Percentiles rank a stretch among this genome's conserved stretches.
phyloP scores from a whole-genome alignment of 1,140 invertebrate species.

The Tyrophagus putrescentiae region DNA sequence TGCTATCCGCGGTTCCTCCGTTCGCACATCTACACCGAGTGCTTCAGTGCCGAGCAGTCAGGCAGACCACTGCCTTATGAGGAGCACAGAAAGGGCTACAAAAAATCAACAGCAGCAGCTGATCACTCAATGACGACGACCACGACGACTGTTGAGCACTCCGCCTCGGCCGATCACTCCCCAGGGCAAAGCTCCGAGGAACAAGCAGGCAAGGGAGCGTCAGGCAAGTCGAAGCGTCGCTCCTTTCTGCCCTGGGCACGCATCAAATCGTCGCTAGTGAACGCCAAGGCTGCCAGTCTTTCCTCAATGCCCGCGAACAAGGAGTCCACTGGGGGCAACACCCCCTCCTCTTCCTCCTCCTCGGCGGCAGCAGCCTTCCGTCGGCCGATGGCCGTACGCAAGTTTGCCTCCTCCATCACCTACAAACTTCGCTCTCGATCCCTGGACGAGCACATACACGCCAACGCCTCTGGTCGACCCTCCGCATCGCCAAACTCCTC shows the following conservation, averaged over 20 bases:
- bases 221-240: constrained; percentile 65
- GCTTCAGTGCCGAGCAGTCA: constrained; percentile 43
- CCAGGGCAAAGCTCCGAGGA: neutral
- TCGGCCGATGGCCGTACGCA: constrained; percentile 8
- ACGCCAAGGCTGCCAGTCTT: constrained; percentile 9
- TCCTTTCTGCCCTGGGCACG: constrained; percentile 69
- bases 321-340: too few species aligned
- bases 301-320: neutral
- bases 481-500: too few species aligned
- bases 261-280: neutral
- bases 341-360: too few species aligned
- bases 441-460: neutral
- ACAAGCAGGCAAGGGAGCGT: constrained; percentile 37
- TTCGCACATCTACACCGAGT: constrained; percentile 73
- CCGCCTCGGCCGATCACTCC: neutral
- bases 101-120: too few species aligned
- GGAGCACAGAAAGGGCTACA: neutral
- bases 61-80: constrained; percentile 34
- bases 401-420: constrained; percentile 1
- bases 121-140: too few species aligned
- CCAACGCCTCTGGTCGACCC: neutral
- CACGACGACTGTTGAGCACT: too few species aligned
- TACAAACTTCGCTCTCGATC: neutral
- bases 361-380: neutral
- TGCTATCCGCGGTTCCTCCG: constrained; percentile 87